Evolutionary conservation across 1,140 invertebrate species (phyloP), one percentile per base, ranked within the genome.

Genomic region (Melanaphis sacchari): DNA sequence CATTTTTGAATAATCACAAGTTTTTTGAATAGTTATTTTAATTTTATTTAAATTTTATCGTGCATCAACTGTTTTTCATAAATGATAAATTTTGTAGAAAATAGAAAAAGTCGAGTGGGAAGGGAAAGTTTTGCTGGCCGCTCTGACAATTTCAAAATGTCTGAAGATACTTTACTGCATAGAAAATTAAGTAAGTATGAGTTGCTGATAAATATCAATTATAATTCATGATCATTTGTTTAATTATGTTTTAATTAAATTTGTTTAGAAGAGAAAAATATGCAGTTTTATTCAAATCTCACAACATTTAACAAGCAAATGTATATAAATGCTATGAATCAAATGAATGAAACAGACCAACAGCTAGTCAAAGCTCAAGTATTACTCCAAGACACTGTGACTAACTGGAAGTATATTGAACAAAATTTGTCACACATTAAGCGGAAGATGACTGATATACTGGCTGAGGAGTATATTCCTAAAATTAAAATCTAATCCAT

Each of bases 391-490:
- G 81, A 93, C 9, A 85, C 81, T 40, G 91, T 93, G 31, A 93
- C 66, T n/a, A 93, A 82, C 21, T 93, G 81, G 91, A 93, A 93
- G 38, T 93, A 85, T 41, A 93, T 85, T 52, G 91, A 93, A 93
- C 81, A 93, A 52, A 93, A 93, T 41, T 85, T 93, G 36, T 93
- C 81, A 0, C 81, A 93, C 24, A 84, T 93, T 3, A 85, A 52
- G 54, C 54, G 36, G 21, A 93, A 93, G 36, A 31, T 93, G 81
- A 54, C 38, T 40, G 91, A 93, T 41, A 93, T 85, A 84, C 31
- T 93, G 24, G 84, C 91, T 52, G 91, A 93, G 21, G 91, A 93
- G 18, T 93, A 93, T 49, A 93, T 93, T 52, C 91, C 81, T 40
- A 93, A 85, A 93, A 84, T 93, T 40, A 85, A 54, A 21, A 85